Conservation (phyloP, 37 sponge, comb jelly and placozoan genomes). For the Agelas oroides region DNA sequence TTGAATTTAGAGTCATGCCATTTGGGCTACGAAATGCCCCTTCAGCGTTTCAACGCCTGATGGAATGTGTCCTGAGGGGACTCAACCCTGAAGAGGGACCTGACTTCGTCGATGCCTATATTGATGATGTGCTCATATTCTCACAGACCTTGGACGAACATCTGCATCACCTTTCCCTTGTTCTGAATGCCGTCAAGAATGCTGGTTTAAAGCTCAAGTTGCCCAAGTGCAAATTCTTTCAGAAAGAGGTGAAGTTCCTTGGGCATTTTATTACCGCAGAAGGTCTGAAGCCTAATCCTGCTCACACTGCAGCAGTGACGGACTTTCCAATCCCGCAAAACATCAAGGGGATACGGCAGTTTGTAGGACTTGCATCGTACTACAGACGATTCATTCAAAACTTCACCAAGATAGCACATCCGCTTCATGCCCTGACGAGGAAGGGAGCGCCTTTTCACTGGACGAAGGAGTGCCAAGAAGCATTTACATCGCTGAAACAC, state of each 20-base stretch:
- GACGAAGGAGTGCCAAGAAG: too few relatives aligned
- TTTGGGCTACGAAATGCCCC: slow-evolving; percentile 31
- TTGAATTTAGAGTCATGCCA: slow-evolving; percentile 23
- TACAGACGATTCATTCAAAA: slow-evolving; percentile 20
- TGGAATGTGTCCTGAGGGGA: not conserved
- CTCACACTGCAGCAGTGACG: not conserved
- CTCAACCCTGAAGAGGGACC: slow-evolving; percentile 13
- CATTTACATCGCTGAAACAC: too few relatives aligned
- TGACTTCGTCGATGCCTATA: slow-evolving; percentile 16
- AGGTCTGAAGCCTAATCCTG: slow-evolving; percentile 21
- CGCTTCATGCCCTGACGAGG: too few relatives aligned
- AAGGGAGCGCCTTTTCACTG: too few relatives aligned
- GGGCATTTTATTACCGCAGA: slow-evolving; percentile 41
- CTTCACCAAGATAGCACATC: slow-evolving; percentile 25
- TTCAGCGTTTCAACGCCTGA: not conserved
- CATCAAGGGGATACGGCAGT: slow-evolving; percentile 26
- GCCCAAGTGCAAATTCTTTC: slow-evolving; percentile 31
- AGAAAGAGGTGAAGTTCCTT: slow-evolving; percentile 51
- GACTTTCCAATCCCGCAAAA: slow-evolving; percentile 20
- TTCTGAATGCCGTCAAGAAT: too few relatives aligned
- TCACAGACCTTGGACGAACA: slow-evolving; percentile 34
- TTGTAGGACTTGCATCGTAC: slow-evolving; percentile 53
- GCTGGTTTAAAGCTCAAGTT: slow-evolving; percentile 49
- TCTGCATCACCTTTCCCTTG: slow-evolving; percentile 19
- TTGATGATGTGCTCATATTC: slow-evolving; percentile 42